Evolutionary conservation across 2,888 invertebrate species (phyloP), one percentile per base, ranked within the genome.

Genomic region (Mechanitis messenoides): DNA sequence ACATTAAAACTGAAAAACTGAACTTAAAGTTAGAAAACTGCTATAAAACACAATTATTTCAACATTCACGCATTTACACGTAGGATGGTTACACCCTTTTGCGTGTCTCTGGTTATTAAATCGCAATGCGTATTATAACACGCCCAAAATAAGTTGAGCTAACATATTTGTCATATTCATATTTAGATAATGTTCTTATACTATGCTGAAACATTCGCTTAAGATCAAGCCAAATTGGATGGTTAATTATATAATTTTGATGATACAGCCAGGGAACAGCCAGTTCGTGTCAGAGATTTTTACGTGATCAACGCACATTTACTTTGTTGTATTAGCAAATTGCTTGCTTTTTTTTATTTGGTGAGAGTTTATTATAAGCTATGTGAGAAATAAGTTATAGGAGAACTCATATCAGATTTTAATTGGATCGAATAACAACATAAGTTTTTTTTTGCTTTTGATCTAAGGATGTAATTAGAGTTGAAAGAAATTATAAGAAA

Each of bases 81-180:
- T 73, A 68, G 65, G 60, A 74, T 71, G 71, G 68, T 71, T 70
- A 72, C 73, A 72, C 76, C 76, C 75, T 72, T 73, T 74, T 70
- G 74, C 76, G 77, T 78, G 79, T 68, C 71, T 62, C 68, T 64
- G 62, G 69, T 74, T 72, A 78, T 75, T 74, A 75, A 75, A 70
- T 73, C 70, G 71, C 67, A 69, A 72, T 74, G 71, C 73, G 75
- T 72, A 75, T 72, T 71, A 63, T 64, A 68, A 68, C 68, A 62
- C 63, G 64, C 66, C 77, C 76, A 75, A 64, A 69, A 63, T 67
- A 71, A 59, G 58, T 55, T 67, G 74, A 74, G 60, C 77, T 67
- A 53, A 47, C 56, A 45, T 46, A 55, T 55, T 62, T 62, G 60
- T 53, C 60, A 61, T 64, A 68, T 69, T 71, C 69, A 69, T 59